These are phyloP conservation scores for Zeus faber DNA, from an alignment of 2,113 vertebrate species.

Conservation along the genomic window DNA sequence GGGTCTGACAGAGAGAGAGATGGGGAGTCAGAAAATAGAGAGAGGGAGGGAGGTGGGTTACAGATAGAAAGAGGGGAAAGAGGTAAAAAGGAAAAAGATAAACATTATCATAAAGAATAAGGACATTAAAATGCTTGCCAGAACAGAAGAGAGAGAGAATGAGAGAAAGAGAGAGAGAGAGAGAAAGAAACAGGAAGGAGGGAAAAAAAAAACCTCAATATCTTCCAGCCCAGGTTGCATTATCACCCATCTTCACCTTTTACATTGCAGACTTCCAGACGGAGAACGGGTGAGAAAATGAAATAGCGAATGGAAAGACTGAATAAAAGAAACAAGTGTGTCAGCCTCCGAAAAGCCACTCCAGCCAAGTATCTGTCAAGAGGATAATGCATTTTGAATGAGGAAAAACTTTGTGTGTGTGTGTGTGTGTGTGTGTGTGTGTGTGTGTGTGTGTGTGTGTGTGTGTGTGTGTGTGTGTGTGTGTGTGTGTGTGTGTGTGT, in stretches of 20 bases:
- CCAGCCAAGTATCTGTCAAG: slow-evolving; percentile 47
- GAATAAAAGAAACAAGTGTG: slow-evolving; percentile 41
- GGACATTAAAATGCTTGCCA: no score
- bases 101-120: neutral
- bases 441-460: neutral
- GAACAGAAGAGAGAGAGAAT: slow-evolving; percentile 8
- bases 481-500: neutral
- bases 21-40: neutral
- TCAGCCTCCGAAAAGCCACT: slow-evolving; percentile 26
- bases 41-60: no score
- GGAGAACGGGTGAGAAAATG: slow-evolving; percentile 36
- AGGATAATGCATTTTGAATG: slow-evolving; percentile 53
- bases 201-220: slow-evolving; percentile 41
- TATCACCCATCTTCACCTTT: slow-evolving; percentile 57
- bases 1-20: slow-evolving; percentile 73
- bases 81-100: neutral
- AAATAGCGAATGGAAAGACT: slow-evolving; percentile 29
- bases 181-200: slow-evolving; percentile 27
- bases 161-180: slow-evolving; percentile 23
- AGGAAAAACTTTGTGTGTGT: slow-evolving; percentile 19
- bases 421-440: no score
- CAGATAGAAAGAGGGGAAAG: slow-evolving; percentile 10
- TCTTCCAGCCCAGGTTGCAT: slow-evolving; percentile 53
- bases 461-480: neutral
- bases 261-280: slow-evolving; percentile 22